A percentile compares a stretch with the other conserved stretches of the same genome.
These are phyloP conservation scores for Globodera ellingtonae DNA, from an alignment of 1,140 invertebrate genomes.

Conservation along the genomic window DNA sequence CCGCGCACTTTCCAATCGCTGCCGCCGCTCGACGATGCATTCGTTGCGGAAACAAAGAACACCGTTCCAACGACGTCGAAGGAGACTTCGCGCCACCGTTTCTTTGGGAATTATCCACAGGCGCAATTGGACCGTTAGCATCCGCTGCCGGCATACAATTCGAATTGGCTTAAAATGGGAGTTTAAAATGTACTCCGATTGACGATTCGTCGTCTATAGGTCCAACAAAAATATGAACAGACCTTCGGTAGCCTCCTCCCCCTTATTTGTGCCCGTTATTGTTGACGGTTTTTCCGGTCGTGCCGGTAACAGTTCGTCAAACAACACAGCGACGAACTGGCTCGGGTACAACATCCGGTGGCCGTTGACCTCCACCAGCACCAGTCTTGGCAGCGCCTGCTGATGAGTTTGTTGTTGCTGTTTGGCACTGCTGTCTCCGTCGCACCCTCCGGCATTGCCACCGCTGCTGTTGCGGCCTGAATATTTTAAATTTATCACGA, in stretches of 20 bases:
- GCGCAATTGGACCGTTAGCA: background rate
- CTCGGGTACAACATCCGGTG: conserved; percentile 47
- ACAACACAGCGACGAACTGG: conserved; percentile 44
- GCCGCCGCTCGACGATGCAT: background rate
- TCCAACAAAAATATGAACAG: no score
- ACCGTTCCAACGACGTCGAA: background rate
- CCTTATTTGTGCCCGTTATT: conserved; percentile 3
- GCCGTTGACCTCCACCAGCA: conserved; percentile 46
- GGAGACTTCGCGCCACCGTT: background rate
- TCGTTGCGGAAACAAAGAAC: background rate
- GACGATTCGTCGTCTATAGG: background rate
- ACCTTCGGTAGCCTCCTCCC: background rate
- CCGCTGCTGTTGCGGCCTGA: background rate
- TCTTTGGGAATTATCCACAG: conserved; percentile 9
- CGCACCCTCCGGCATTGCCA: background rate
- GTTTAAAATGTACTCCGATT: background rate
- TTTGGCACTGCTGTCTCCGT: background rate
- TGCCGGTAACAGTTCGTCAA: conserved; percentile 30
- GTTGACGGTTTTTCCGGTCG: background rate
- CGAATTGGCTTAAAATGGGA: background rate
- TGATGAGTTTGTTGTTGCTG: background rate
- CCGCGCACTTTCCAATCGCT: conserved; percentile 35
- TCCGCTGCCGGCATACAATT: background rate
- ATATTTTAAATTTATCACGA: background rate
- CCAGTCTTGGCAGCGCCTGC: conserved; percentile 40